Conservation (phyloP, 2,888 invertebrate genomes). For the Drosophila algonquin region DNA sequence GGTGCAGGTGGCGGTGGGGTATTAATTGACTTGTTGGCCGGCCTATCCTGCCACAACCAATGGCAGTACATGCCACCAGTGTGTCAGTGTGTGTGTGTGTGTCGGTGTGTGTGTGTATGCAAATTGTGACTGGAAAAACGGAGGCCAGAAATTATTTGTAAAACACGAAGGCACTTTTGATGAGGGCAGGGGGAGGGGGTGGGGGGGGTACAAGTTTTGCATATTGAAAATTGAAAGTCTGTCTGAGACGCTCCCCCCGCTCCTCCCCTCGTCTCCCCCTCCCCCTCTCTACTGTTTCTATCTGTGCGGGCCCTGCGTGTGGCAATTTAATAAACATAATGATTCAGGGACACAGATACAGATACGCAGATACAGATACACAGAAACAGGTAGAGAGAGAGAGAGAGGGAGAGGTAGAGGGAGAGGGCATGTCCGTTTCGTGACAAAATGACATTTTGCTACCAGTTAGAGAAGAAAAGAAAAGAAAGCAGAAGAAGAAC, state of each 20-base stretch:
- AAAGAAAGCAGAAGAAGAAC: neutral
- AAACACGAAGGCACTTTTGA: slow-evolving; percentile 20
- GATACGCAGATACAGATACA: neutral
- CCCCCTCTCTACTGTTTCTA: neutral
- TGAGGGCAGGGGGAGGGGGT: slow-evolving; percentile 15
- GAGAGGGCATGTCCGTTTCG: slow-evolving; percentile 63
- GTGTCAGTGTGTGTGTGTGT: slow-evolving; percentile 11
- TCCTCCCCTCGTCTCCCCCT: neutral
- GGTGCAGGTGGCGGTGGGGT: neutral
- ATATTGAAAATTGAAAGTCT: slow-evolving; percentile 61
- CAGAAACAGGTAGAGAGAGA: slow-evolving; percentile 10
- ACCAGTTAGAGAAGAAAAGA: slow-evolving; percentile 38
- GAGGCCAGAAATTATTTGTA: slow-evolving; percentile 22
- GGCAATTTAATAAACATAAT: slow-evolving; percentile 73
- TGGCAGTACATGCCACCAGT: slow-evolving; percentile 8
- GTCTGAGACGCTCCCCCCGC: slow-evolving; percentile 20
- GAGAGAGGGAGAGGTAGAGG: slow-evolving; percentile 24
- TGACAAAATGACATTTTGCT: slow-evolving; percentile 78
- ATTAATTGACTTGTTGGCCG: slow-evolving; percentile 54
- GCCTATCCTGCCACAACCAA: neutral
- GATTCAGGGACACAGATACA: slow-evolving; percentile 37
- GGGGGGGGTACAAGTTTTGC: slow-evolving; percentile 35
- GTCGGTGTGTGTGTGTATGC: slow-evolving; percentile 41
- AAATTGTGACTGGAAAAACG: slow-evolving; percentile 49
- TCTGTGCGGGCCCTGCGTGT: slow-evolving; percentile 33